phyloP scores from a whole-genome alignment of 2,797 vertebrate genomes.

The Lates japonicus region DNA sequence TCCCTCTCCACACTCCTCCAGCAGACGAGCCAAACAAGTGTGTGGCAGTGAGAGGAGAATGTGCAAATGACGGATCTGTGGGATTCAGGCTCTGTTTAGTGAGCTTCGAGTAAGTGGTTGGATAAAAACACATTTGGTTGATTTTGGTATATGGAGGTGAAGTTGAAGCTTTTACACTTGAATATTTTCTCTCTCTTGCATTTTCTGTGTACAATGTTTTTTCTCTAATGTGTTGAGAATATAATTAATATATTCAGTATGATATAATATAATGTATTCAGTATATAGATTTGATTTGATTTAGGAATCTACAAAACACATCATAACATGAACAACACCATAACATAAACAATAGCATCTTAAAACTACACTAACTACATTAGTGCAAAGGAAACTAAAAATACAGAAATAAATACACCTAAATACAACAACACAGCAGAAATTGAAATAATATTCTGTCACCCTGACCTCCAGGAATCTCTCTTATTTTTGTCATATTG shows the following conservation, averaged over 20 bases:
- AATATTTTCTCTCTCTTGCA: constrained; percentile 4
- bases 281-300: not conserved
- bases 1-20: constrained; percentile 89
- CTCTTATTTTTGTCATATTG: not conserved
- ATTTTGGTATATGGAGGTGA: constrained; percentile 1
- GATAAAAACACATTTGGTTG: constrained; percentile 41
- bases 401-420: not conserved
- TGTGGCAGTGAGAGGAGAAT: constrained; percentile 58
- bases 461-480: not conserved
- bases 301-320: not conserved
- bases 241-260: not conserved
- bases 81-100: constrained; percentile 40
- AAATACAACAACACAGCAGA: not conserved
- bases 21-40: constrained; percentile 75
- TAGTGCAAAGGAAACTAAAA: not conserved
- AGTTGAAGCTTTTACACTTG: constrained; percentile 25
- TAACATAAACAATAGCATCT: not conserved
- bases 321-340: not conserved
- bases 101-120: constrained; percentile 23
- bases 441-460: not conserved
- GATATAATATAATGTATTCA: not conserved
- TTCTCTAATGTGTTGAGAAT: not conserved
- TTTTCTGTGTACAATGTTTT: not conserved
- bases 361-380: not conserved
- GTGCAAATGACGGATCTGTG: constrained; percentile 62